A percentile compares a stretch with the other conserved stretches of the same genome.
These are phyloP conservation scores for Monodelphis domestica DNA, from an alignment of 2,797 vertebrate genomes.

Conservation along the genomic window DNA sequence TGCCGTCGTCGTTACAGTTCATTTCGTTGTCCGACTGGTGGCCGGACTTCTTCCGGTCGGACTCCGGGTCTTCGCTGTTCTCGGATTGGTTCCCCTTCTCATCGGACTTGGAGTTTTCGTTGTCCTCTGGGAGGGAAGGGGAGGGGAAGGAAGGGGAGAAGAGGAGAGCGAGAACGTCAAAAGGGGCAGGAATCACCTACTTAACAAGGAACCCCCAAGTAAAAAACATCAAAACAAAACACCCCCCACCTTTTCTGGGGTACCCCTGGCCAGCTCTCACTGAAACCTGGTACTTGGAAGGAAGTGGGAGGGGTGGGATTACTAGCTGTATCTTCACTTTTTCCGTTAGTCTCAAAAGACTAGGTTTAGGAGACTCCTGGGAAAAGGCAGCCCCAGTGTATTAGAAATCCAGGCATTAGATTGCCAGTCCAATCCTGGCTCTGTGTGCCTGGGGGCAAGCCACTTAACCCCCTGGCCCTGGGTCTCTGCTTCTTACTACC, in stretches of 20 bases:
- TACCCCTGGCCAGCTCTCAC: neutral
- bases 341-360: neutral
- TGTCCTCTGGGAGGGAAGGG: conserved; percentile 88
- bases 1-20: conserved; percentile 95
- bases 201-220: neutral
- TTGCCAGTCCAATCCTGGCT: neutral
- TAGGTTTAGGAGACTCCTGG: neutral
- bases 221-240: neutral
- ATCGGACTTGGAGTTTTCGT: conserved; percentile 95
- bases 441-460: neutral
- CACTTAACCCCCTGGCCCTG: neutral
- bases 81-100: conserved; percentile 95
- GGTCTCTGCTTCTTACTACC: neutral
- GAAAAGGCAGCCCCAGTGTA: neutral
- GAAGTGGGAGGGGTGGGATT: neutral
- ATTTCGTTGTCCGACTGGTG: conserved; percentile 93
- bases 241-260: neutral
- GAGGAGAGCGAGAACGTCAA: conserved; percentile 48
- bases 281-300: neutral
- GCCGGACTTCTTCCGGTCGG: conserved; percentile 91
- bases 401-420: neutral
- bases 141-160: conserved; percentile 50
- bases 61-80: conserved; percentile 93
- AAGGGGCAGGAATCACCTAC: neutral
- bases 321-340: neutral